A percentile compares a stretch with the other conserved stretches of the same genome.
These are phyloP conservation scores for Meta bourneti DNA, from an alignment of 2,888 invertebrate species.

Conservation along the genomic window DNA sequence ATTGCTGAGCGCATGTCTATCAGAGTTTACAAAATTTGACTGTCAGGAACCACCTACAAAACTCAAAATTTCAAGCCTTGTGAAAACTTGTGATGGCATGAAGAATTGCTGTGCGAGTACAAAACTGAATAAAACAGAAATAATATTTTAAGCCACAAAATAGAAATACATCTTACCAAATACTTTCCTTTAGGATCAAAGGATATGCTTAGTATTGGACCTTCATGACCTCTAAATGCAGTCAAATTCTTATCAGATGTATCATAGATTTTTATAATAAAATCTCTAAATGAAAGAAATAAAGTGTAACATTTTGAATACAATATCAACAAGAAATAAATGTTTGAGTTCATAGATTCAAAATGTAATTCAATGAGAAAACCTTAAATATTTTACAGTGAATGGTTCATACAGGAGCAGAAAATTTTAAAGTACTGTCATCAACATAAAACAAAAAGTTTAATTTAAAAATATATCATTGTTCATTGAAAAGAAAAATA, in stretches of 20 bases:
- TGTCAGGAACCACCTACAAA: too few species aligned
- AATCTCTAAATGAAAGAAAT: constrained; percentile 82
- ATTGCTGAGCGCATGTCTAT: too few species aligned
- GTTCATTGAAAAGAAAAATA: too few species aligned
- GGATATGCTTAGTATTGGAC: constrained; percentile 84
- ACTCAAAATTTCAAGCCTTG: not conserved
- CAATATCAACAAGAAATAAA: not conserved
- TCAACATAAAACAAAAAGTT: not conserved
- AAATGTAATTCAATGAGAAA: not conserved
- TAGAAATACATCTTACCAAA: constrained; percentile 81
- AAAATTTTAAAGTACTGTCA: not conserved
- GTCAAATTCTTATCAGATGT: constrained; percentile 82
- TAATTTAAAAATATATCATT: too few species aligned
- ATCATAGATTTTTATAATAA: constrained; percentile 83
- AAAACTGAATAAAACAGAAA: not conserved
- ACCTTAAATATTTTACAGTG: not conserved
- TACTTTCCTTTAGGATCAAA: constrained; percentile 84
- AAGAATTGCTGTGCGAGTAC: not conserved
- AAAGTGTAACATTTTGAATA: not conserved
- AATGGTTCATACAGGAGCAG: not conserved
- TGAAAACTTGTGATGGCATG: not conserved
- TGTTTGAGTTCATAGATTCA: not conserved
- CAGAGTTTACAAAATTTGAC: too few species aligned
- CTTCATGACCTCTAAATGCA: constrained; percentile 84
- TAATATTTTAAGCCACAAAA: not conserved